A percentile compares a stretch with the other conserved stretches of the same genome.
phyloP scores from a whole-genome alignment of 2,888 invertebrate genomes.

The Epiblema foenella region DNA sequence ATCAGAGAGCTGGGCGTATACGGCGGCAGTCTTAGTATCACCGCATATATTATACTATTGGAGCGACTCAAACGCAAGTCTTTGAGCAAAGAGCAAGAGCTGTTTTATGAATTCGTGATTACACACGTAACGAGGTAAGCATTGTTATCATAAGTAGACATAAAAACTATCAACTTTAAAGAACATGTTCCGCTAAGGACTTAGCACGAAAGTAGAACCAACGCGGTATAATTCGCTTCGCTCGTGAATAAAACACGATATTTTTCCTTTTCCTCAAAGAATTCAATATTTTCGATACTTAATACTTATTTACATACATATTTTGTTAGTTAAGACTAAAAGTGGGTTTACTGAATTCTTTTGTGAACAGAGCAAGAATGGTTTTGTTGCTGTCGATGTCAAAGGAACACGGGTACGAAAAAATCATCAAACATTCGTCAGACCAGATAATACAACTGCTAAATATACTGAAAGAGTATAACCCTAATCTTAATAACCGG shows the following conservation, averaged over 20 bases:
- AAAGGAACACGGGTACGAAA: conserved; percentile 66
- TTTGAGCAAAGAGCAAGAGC: conserved; percentile 65
- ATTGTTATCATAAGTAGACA: neutral
- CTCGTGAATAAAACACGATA: too few species aligned
- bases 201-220: too few species aligned
- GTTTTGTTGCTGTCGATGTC: conserved; percentile 82
- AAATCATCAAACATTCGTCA: conserved; percentile 85
- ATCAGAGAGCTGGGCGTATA: conserved; percentile 83
- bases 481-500: conserved; percentile 58
- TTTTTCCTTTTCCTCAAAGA: neutral
- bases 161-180: too few species aligned
- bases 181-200: too few species aligned
- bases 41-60: conserved; percentile 86
- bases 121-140: conserved; percentile 59
- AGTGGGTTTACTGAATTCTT: neutral
- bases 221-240: too few species aligned
- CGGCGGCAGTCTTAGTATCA: conserved; percentile 85
- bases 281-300: too few species aligned
- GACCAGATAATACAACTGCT: conserved; percentile 87
- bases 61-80: conserved; percentile 85
- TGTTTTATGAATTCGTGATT: conserved; percentile 61
- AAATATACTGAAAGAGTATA: conserved; percentile 85
- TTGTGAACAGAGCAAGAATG: conserved; percentile 72
- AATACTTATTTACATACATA: neutral
- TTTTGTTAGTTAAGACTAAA: neutral